Evolutionary conservation across 2,888 invertebrate genomes (phyloP), one percentile per base, ranked within the genome.

Genomic region (Geophilus truncorum): DNA sequence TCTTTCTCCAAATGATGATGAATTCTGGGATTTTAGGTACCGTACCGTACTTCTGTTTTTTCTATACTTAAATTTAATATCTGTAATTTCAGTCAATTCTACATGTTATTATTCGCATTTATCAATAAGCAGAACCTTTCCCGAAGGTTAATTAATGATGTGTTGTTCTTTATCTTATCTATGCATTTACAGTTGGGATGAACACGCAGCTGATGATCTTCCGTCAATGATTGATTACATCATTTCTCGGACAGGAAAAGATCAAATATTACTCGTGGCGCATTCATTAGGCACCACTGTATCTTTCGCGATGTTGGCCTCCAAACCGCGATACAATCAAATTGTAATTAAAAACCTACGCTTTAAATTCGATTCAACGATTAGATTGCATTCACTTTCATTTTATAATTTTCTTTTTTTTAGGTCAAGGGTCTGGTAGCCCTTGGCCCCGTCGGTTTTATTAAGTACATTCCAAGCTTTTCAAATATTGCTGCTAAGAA

Each of bases 11-110:
- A 0, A 25, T 3, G 77, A 77, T 23, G 40, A 77, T 5, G 77
- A 3, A 12, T 77, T 77, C 40, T 77, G 77, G 77, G 40, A 77
- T 77, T 77, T 36, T 23, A 77, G 77, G 77, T 77, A 12, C 77
- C 18, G 5, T n/a, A n/a, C n/a, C n/a, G n/a, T n/a, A n/a, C n/a
- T n/a, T n/a, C n/a, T n/a, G n/a, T n/a, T n/a, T n/a, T n/a, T n/a
- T n/a, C n/a, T n/a, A n/a, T n/a, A n/a, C n/a, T n/a, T n/a, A n/a
- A n/a, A n/a, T n/a, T n/a, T n/a, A n/a, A n/a, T n/a, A n/a, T n/a
- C n/a, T n/a, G n/a, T n/a, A n/a, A n/a, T n/a, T n/a, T n/a, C n/a
- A n/a, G n/a, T n/a, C n/a, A n/a, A n/a, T n/a, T n/a, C n/a, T n/a
- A n/a, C n/a, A n/a, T n/a, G n/a, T n/a, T n/a, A n/a, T n/a, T n/a